phyloP scores from a whole-genome alignment of 2,797 vertebrate species.

The Tenualosa thibaudeaui region DNA sequence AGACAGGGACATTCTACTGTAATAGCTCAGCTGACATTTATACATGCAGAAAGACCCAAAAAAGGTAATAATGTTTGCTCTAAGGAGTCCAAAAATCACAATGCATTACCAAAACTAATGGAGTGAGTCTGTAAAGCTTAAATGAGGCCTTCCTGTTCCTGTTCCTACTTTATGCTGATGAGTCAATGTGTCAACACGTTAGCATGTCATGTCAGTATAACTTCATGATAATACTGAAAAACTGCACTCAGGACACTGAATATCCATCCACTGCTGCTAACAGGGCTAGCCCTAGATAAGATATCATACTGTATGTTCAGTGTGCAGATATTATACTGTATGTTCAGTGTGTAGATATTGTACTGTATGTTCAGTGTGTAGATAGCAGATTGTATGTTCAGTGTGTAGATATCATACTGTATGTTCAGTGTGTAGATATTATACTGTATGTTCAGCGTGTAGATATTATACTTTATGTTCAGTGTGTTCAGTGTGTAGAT shows the following conservation, averaged over 20 bases:
- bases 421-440: too few species aligned
- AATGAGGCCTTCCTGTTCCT: too few species aligned
- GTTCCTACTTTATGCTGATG: too few species aligned
- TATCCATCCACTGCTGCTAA: not conserved
- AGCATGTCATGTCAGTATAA: not conserved
- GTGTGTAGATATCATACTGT: too few species aligned
- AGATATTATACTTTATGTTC: too few species aligned
- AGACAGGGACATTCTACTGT: not conserved
- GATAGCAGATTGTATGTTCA: too few species aligned
- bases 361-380: too few species aligned
- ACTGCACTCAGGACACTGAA: not conserved
- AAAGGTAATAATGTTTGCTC: not conserved
- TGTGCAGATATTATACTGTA: too few species aligned
- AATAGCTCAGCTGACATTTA: not conserved
- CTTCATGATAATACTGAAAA: not conserved
- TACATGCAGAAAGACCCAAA: not conserved
- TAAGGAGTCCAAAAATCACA: not conserved
- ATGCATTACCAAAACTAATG: not conserved
- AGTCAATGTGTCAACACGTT: slow-evolving; percentile 1
- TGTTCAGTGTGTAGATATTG: too few species aligned
- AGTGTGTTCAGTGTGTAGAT: too few species aligned
- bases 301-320: too few species aligned
- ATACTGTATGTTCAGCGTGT: too few species aligned
- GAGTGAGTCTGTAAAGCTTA: not conserved
- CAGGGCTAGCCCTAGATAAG: not conserved